Conservation (phyloP, 2,797 vertebrate species). For the Aratinga solstitialis region DNA sequence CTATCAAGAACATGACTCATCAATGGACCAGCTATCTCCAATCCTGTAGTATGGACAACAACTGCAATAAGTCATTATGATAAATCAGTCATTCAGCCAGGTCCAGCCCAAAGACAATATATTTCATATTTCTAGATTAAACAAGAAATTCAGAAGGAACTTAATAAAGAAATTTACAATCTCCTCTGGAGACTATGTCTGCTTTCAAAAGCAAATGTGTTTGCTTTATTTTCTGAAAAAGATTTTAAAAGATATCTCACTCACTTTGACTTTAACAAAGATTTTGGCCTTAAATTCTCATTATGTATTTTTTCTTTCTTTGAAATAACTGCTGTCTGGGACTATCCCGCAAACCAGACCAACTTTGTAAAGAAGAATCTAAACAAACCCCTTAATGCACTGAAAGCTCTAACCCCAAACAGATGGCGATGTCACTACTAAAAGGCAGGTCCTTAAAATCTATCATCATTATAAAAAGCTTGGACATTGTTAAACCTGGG, state of each 20-base stretch:
- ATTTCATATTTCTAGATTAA: not conserved
- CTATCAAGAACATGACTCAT: not conserved
- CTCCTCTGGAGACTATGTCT: not conserved
- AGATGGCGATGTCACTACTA: conserved; percentile 69
- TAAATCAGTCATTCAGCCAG: not conserved
- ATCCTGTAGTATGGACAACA: not conserved
- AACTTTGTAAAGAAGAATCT: not conserved
- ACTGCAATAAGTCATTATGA: not conserved
- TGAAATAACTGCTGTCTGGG: not conserved
- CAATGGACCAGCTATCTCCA: not conserved
- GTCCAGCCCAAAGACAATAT: not conserved
- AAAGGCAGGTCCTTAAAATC: conserved; percentile 69
- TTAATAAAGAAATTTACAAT: not conserved
- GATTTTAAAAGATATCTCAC: not conserved
- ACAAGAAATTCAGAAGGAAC: not conserved
- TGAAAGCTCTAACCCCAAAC: conserved; percentile 50
- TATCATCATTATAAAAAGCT: conserved; percentile 70
- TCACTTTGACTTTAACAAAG: not conserved
- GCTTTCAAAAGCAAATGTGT: not conserved
- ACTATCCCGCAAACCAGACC: not conserved
- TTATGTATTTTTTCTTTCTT: not conserved
- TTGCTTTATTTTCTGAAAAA: not conserved
- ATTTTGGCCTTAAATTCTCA: not conserved
- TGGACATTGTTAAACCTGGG: conserved; percentile 70
- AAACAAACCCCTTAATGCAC: not conserved